Base-by-base conservation (phyloP, 2,113 vertebrate species). In the Neodon shergylaensis region DNA sequence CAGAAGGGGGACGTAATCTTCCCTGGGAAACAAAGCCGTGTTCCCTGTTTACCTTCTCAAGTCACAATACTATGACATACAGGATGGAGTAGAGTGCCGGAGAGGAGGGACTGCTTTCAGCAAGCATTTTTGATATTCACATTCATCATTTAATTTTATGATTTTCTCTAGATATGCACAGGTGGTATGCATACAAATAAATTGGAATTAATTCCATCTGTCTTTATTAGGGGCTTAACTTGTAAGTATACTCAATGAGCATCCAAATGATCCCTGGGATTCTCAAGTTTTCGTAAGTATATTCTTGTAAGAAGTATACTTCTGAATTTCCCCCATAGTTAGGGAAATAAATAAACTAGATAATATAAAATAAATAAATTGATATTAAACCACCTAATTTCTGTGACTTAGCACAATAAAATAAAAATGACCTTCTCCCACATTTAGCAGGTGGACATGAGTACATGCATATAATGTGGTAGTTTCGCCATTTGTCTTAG, bases 41-140 rank as follows among this genome's bases (percentile, higher is more conserved):
- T 98, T 98, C 98, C 88, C 3, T 89, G 82, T 96, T 98, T 98
- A 97, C 92, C 83, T 97, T 98, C 98, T 86, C 91, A 97, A 96
- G 97, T 95, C 65, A 94, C 72, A 96, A 84, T 97, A 87, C 96
- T 89, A 94, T 95, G 85, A 96, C 95, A 92, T 89, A 94, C 63
- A 97, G 19, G 10, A 54, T 87, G 58, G 92, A 47, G 74, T 72
- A 97, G 88, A 26, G 1, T 24, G 10, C 39, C 21, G 10, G 17
- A 9, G 2, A 63, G 58, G 6, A 88, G 13, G 2, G 11, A 36
- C 87, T 97, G 95, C 68, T 93, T 94, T 97, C 86, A 95, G 94
- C 63, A 92, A 90, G 78, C 76, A 63, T 98, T 97, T 72, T 92
- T 95, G 95, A 93, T 82, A 95, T 95, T 97, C 96, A 95, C 78